A percentile compares a stretch with the other conserved stretches of the same genome.
phyloP scores from a whole-genome alignment of 2,888 invertebrate genomes.

The Amphipyra tragopoginis region DNA sequence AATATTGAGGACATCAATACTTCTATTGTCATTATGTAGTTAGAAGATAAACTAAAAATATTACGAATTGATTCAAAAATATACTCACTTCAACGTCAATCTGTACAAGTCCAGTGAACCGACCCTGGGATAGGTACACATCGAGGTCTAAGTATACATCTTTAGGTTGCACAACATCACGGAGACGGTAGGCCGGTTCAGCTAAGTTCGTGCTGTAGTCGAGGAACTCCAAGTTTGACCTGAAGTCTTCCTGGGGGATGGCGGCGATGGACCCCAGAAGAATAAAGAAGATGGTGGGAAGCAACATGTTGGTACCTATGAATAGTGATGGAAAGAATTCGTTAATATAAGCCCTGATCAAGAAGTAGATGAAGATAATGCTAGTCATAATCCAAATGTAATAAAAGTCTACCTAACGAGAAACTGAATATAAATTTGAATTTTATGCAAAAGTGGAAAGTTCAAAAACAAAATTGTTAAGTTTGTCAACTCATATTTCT shows the following conservation, averaged over 20 bases:
- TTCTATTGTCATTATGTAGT: too few species aligned
- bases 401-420: too few species aligned
- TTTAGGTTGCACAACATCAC: slow-evolving; percentile 73
- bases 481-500: not conserved
- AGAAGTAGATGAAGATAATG: not conserved
- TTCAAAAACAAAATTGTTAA: slow-evolving; percentile 11
- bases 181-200: slow-evolving; percentile 76
- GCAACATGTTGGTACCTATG: slow-evolving; percentile 74
- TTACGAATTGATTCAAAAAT: too few species aligned
- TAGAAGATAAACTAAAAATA: too few species aligned
- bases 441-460: slow-evolving; percentile 3
- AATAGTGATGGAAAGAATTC: not conserved
- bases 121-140: slow-evolving; percentile 70
- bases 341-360: not conserved
- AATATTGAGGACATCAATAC: too few species aligned
- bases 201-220: slow-evolving; percentile 74
- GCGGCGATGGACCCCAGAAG: slow-evolving; percentile 70
- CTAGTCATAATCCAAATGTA: too few species aligned
- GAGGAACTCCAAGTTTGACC: slow-evolving; percentile 75
- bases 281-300: slow-evolving; percentile 66
- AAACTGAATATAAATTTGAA: too few species aligned
- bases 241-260: slow-evolving; percentile 71
- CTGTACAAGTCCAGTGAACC: slow-evolving; percentile 74
- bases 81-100: slow-evolving; percentile 73
- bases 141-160: slow-evolving; percentile 75